Evolutionary conservation across 2,113 vertebrate species (phyloP).

Genomic region (Cebus imitator): DNA sequence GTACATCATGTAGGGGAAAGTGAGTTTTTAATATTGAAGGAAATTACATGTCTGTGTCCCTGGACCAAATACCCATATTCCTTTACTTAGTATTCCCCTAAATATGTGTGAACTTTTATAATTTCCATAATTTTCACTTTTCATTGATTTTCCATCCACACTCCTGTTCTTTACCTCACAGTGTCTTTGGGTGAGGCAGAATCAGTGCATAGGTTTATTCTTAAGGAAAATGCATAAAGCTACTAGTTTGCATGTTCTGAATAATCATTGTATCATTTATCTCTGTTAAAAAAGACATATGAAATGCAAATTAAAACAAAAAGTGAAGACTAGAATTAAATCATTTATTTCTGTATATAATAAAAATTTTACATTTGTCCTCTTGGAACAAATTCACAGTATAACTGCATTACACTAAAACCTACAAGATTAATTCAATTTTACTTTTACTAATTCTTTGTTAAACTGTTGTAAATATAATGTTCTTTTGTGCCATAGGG

Average conservation of each 20-base stretch:
- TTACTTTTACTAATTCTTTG: background rate
- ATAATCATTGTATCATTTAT: background rate
- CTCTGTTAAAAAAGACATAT: background rate
- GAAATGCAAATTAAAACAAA: background rate
- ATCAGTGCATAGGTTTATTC: background rate
- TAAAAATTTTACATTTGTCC: background rate
- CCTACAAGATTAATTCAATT: background rate
- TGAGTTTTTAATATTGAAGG: background rate
- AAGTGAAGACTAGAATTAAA: background rate
- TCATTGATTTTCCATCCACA: background rate
- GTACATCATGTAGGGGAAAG: background rate
- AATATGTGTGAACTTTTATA: background rate
- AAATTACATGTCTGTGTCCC: background rate
- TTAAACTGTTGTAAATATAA: background rate
- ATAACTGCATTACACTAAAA: background rate
- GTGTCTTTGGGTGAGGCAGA: background rate
- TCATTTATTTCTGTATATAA: background rate
- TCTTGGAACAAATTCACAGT: background rate
- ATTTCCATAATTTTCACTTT: background rate
- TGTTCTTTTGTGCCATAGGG: background rate
- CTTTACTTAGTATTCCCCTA: background rate
- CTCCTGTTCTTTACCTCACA: rapidly evolving
- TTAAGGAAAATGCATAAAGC: background rate
- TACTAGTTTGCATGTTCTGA: background rate
- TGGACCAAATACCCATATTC: rapidly evolving